Base-by-base conservation (phyloP, 2,797 vertebrate genomes). In the Sebastolobus altivelis region DNA sequence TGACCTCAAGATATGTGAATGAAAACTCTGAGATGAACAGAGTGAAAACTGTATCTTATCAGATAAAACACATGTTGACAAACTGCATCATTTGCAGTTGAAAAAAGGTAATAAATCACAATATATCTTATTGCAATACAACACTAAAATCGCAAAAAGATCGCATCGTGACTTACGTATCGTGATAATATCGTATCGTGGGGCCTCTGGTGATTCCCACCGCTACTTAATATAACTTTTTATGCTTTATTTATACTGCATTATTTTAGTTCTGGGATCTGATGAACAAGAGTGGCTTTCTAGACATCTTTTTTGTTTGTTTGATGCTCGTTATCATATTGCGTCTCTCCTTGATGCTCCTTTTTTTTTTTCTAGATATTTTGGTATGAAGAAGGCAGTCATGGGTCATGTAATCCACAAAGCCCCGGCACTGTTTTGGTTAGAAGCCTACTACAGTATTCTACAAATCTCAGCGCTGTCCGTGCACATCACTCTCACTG, bases 401-500 rank as follows among this genome's bases (percentile, higher is more conserved):
- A 22, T 6, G 66, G 75, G 73, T 80, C 70, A 72, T 25, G 61
- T 75, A 77, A 82, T 85, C 84, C 62, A 74, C 63, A 75, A 68
- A 72, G 3, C 11, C 68, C 81, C 43, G 65, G 85, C 80, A 54
- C 74, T 82, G 87, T 79, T 92, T 85, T 79, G 73, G 82, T 83
- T 80, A 65, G 83, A 80, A 84, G 89, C 81, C 73, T 46, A 70
- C 85, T 66, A 77, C 89, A 89, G 86, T 88, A 79, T 83, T 88
- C 86, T 78, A 80, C 89, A 88, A 88, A 92, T 90, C 90, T 90
- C 90, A 37, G 79, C 9, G 82, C 92, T 95, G 95, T 95, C 95
- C 85, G 83, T 46, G 88, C 89, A 60, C 95, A 95, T 95, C 95
- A 95, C 92, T 95, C 93, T 92, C 86, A 81, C 82, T 76, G 83